Evolutionary conservation across 2,797 vertebrate genomes (phyloP).

Genomic region (Gorsachius magnificus): DNA sequence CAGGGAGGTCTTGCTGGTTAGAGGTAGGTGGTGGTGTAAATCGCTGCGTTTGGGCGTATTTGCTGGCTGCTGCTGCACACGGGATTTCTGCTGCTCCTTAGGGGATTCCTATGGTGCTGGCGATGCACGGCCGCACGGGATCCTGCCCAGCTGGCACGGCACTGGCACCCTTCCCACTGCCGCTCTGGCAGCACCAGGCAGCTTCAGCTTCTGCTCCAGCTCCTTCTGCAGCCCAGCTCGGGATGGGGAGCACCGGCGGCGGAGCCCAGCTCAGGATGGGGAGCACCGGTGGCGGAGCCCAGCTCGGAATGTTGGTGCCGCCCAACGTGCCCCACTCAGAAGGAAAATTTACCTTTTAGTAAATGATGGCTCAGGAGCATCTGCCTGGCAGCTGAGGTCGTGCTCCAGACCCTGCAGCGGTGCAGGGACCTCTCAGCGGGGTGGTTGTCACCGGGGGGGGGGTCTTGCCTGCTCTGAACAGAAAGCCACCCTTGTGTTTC

Average conservation of each 20-base stretch:
- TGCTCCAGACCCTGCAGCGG: rapidly evolving
- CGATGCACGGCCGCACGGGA: rapidly evolving
- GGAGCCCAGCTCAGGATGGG: neutral
- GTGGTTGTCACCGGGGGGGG: neutral
- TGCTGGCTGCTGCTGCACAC: neutral
- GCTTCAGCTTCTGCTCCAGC: neutral
- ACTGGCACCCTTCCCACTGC: neutral
- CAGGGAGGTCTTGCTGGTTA: constrained; percentile 68
- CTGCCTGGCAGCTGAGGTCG: neutral
- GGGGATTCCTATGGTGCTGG: neutral
- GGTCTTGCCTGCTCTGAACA: neutral
- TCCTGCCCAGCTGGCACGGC: neutral
- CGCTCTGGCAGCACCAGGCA: neutral
- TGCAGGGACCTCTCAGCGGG: neutral
- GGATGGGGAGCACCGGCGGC: rapidly evolving
- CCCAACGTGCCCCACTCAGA: rapidly evolving
- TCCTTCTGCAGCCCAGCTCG: neutral
- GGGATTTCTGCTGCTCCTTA: neutral
- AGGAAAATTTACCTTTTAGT: neutral
- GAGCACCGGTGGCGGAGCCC: no score
- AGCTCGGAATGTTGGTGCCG: neutral
- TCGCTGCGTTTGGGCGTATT: rapidly evolving
- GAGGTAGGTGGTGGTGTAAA: constrained; percentile 76
- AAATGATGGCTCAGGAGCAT: rapidly evolving
- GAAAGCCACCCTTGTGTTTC: neutral